A percentile compares a stretch with the other conserved stretches of the same genome.
phyloP scores from a whole-genome alignment of 2,797 vertebrate genomes.

The Sitta carolinensis region DNA sequence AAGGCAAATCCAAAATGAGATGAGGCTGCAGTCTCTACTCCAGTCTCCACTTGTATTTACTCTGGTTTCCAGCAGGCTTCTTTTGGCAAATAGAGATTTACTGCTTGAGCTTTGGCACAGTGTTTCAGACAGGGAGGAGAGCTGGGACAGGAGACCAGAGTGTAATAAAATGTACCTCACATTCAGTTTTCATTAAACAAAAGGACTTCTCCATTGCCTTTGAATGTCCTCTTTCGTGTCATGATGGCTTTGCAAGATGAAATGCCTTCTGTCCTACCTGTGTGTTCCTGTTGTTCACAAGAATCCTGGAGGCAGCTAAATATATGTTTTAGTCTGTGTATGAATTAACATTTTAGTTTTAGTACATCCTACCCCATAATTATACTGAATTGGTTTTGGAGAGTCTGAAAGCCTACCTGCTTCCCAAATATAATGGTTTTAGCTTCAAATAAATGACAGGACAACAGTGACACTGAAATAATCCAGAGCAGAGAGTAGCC shows the following conservation, averaged over 20 bases:
- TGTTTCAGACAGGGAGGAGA: constrained; percentile 1
- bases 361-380: not conserved
- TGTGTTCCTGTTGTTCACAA: not conserved
- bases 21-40: not conserved
- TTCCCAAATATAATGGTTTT: not conserved
- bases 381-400: not conserved
- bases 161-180: not conserved
- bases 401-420: not conserved
- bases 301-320: not conserved
- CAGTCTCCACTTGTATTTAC: not conserved
- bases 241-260: not conserved
- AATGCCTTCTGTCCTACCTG: not conserved
- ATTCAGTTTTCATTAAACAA: not conserved
- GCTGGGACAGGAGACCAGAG: not conserved
- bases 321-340: not conserved
- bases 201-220: not conserved
- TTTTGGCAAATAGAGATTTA: not conserved
- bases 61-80: constrained; percentile 6
- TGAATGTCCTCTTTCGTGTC: not conserved
- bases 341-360: constrained; percentile 11
- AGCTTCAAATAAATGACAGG: not conserved
- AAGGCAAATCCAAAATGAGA: not conserved
- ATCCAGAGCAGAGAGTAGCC: not conserved
- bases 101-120: not conserved
- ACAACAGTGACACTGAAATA: not conserved